These are phyloP conservation scores for Litocranius walleri DNA, from an alignment of 2,113 vertebrate genomes.

Conservation along the genomic window DNA sequence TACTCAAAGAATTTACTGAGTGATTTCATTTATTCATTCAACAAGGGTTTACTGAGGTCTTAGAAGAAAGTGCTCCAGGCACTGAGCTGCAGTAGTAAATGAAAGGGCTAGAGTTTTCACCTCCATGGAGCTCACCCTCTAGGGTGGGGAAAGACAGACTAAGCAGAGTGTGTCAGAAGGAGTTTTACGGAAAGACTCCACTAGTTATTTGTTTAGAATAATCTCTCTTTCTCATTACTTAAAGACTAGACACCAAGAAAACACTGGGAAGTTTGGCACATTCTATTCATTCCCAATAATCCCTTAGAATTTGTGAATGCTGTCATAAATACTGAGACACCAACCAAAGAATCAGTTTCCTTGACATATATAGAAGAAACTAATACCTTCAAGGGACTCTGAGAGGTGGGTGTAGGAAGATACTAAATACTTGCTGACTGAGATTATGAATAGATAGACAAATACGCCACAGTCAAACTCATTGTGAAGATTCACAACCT, in stretches of 20 bases:
- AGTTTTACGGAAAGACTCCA: not conserved
- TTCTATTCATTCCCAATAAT: not conserved
- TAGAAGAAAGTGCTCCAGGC: not conserved
- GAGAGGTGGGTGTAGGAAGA: not conserved
- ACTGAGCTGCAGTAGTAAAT: not conserved
- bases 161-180: not conserved
- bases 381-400: not conserved
- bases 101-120: not conserved
- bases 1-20: not conserved
- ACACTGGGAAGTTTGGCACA: not conserved
- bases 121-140: not conserved
- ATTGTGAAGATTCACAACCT: not conserved
- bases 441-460: conserved; percentile 10
- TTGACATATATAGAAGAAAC: not conserved
- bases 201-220: not conserved
- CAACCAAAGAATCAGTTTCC: not conserved
- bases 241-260: conserved; percentile 16
- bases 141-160: not conserved
- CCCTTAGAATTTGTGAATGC: not conserved
- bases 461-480: not conserved
- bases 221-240: conserved; percentile 23
- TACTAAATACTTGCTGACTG: not conserved
- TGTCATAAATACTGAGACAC: not conserved
- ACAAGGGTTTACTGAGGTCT: not conserved
- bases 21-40: conserved; percentile 3